These are phyloP conservation scores for Drosophila paranaensis DNA, from an alignment of 2,888 invertebrate genomes.

Conservation along the genomic window DNA sequence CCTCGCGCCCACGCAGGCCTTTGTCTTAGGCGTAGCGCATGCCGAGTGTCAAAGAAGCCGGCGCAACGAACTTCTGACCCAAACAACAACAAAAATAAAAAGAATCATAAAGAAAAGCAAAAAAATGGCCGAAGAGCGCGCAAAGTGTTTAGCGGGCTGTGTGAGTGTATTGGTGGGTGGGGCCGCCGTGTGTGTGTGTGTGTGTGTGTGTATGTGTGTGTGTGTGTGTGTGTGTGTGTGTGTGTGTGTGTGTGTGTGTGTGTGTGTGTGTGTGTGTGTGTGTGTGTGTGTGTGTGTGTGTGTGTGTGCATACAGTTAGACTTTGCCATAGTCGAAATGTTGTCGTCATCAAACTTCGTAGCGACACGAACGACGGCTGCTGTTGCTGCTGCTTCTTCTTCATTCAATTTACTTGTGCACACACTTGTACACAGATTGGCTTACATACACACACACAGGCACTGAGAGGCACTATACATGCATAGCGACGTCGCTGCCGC, in stretches of 20 bases:
- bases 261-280: not conserved
- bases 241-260: not conserved
- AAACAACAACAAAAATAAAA: conserved; percentile 60
- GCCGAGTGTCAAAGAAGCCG: conserved; percentile 40
- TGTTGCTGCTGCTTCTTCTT: conserved; percentile 49
- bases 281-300: not conserved
- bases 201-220: not conserved
- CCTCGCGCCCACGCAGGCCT: not conserved
- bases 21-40: conserved; percentile 40
- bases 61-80: conserved; percentile 72
- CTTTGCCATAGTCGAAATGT: conserved; percentile 55
- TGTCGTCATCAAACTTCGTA: conserved; percentile 74
- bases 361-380: conserved; percentile 39
- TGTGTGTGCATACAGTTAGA: conserved; percentile 56
- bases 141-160: conserved; percentile 42
- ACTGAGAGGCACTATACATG: conserved; percentile 12
- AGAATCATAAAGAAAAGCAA: conserved; percentile 35
- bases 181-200: conserved; percentile 9
- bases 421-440: conserved; percentile 63
- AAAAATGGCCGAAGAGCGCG: conserved; percentile 39
- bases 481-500: conserved; percentile 42
- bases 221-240: conserved; percentile 3
- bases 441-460: conserved; percentile 31
- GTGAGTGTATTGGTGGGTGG: conserved; percentile 38
- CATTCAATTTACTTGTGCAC: conserved; percentile 66